These are phyloP conservation scores for Enteromius thamalakanensis DNA, from an alignment of 2,797 vertebrate genomes.

Conservation along the genomic window DNA sequence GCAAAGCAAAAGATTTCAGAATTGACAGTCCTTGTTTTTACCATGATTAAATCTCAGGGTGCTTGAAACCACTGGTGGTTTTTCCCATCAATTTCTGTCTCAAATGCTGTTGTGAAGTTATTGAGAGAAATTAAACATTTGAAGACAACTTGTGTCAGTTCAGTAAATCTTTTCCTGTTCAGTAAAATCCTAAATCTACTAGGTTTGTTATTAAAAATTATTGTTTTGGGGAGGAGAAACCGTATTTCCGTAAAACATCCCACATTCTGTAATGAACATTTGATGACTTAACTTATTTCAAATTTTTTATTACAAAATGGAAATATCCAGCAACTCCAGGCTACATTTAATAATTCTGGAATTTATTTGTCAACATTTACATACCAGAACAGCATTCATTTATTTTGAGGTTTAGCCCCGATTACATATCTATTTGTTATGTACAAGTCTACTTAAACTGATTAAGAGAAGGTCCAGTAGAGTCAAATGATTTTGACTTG, in stretches of 20 bases:
- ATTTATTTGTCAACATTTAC: slow-evolving; percentile 46
- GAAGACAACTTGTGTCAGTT: not conserved
- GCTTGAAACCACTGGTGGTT: slow-evolving; percentile 37
- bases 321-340: slow-evolving; percentile 11
- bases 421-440: slow-evolving; percentile 9
- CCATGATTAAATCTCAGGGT: slow-evolving; percentile 36
- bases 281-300: not conserved
- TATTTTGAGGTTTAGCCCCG: slow-evolving; percentile 4
- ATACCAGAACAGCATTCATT: slow-evolving; percentile 4
- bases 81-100: slow-evolving; percentile 17
- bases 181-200: not conserved
- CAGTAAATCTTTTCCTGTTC: not conserved
- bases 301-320: slow-evolving; percentile 18
- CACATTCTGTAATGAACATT: not conserved
- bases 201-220: not conserved
- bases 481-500: slow-evolving; percentile 25
- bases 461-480: slow-evolving; percentile 22
- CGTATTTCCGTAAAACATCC: not conserved
- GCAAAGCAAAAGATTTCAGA: not conserved
- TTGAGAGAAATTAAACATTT: slow-evolving; percentile 24
- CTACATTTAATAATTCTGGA: slow-evolving; percentile 1
- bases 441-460: slow-evolving; percentile 29
- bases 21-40: slow-evolving; percentile 3
- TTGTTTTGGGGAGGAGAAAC: not conserved
- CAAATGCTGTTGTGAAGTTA: slow-evolving; percentile 17